phyloP scores from a whole-genome alignment of 2,113 vertebrate species.

The Xyrauchen texanus region DNA sequence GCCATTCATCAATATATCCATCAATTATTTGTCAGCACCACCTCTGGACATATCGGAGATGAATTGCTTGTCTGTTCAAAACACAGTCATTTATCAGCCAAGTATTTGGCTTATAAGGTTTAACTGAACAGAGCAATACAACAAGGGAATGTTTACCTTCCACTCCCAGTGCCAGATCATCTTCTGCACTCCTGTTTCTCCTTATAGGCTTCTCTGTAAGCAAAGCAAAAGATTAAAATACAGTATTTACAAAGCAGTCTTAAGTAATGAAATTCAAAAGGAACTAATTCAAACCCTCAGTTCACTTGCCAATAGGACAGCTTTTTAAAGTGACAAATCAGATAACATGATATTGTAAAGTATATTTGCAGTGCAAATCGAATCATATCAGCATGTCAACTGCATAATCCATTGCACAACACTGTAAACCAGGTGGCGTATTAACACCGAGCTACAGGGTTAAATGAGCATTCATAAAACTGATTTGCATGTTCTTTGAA shows the following conservation, averaged over 20 bases:
- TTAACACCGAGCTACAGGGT: background rate
- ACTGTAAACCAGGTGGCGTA: no score
- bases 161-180: slow-evolving; percentile 61
- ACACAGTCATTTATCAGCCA: no score
- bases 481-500: no score
- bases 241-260: background rate
- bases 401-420: no score
- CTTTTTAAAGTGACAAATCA: background rate
- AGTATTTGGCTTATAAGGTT: background rate
- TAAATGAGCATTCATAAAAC: background rate
- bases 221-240: background rate
- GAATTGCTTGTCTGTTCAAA: no score
- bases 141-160: slow-evolving; percentile 61
- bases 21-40: no score
- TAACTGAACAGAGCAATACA: background rate
- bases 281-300: background rate
- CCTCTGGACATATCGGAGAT: no score
- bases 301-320: background rate
- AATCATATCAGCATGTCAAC: no score
- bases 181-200: slow-evolving; percentile 37
- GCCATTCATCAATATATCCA: no score
- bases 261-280: no score
- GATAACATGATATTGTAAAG: no score
- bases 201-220: slow-evolving; percentile 37
- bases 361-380: no score